Evolutionary conservation across 2,888 invertebrate genomes (phyloP).

Genomic region (Chloroclystis v-ata): DNA sequence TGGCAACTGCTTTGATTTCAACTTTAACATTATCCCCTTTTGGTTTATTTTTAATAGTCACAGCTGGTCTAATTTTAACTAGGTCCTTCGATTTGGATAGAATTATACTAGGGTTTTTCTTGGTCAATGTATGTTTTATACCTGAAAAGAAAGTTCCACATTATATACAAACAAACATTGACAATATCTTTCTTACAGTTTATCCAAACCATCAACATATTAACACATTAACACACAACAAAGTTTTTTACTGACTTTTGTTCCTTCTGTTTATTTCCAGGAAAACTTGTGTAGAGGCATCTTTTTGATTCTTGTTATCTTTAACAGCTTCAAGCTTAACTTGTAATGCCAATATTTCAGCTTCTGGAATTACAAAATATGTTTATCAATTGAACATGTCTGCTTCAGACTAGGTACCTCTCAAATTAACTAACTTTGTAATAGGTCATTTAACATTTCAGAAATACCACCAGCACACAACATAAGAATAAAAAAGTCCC

Average conservation of each 20-base stretch:
- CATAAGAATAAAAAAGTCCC: too few relatives aligned
- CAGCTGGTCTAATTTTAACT: not conserved
- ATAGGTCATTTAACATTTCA: too few relatives aligned
- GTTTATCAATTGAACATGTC: too few relatives aligned
- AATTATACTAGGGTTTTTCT: conserved; percentile 43
- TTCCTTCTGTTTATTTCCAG: conserved; percentile 47
- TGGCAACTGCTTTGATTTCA: conserved; percentile 3
- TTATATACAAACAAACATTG: too few relatives aligned
- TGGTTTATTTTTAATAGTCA: conserved; percentile 1
- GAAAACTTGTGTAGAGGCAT: conserved; percentile 63
- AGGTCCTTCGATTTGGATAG: not conserved
- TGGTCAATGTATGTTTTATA: not conserved
- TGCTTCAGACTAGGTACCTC: too few relatives aligned
- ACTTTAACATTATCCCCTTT: conserved; percentile 1
- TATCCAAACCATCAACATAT: too few relatives aligned
- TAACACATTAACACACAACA: too few relatives aligned
- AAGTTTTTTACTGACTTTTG: conserved; percentile 47
- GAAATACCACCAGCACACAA: too few relatives aligned
- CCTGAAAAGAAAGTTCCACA: not conserved
- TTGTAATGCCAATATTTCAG: conserved; percentile 64
- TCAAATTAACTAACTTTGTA: too few relatives aligned
- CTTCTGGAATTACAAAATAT: too few relatives aligned
- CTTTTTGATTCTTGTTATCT: conserved; percentile 39
- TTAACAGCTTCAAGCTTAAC: conserved; percentile 53
- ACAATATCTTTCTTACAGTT: too few relatives aligned